Percentiles rank a stretch among this genome's conserved stretches.
Conservation (phyloP, 2,888 invertebrate genomes). For the Hirtodrosophila alboralis region DNA sequence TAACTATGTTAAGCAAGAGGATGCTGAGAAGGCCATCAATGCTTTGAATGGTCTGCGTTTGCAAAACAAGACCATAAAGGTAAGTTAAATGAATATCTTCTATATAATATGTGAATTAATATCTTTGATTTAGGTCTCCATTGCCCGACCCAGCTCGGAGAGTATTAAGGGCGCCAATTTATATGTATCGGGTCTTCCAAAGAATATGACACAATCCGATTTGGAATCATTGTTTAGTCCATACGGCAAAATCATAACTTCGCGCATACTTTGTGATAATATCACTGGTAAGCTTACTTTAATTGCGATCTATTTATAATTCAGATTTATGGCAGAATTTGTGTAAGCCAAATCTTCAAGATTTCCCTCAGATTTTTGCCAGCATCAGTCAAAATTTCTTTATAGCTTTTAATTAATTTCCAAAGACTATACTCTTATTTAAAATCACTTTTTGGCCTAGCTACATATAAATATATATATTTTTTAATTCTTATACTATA, state of each 20-base stretch:
- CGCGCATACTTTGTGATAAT: slow-evolving; percentile 93
- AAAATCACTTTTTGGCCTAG: not conserved
- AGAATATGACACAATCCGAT: slow-evolving; percentile 94
- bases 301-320: too few species aligned
- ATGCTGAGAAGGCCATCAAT: slow-evolving; percentile 99
- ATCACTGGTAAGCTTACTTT: slow-evolving; percentile 88
- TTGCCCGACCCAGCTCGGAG: slow-evolving; percentile 96
- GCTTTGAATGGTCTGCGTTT: slow-evolving; percentile 98
- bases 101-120: not conserved
- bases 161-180: slow-evolving; percentile 97
- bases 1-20: slow-evolving; percentile 98
- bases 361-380: too few species aligned
- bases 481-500: not conserved
- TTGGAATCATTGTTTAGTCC: slow-evolving; percentile 92
- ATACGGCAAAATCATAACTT: slow-evolving; percentile 93
- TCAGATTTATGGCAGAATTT: too few species aligned
- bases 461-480: not conserved
- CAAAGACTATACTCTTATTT: too few species aligned
- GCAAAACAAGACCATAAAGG: slow-evolving; percentile 99
- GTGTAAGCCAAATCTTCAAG: too few species aligned
- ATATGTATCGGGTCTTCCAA: slow-evolving; percentile 96
- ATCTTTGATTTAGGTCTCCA: slow-evolving; percentile 86
- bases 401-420: too few species aligned
- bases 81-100: slow-evolving; percentile 80
- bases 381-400: too few species aligned